Percentiles rank a stretch among this genome's conserved stretches.
These are phyloP conservation scores for Cephus pulcher DNA, from an alignment of 2,888 invertebrate species.

Conservation along the genomic window DNA sequence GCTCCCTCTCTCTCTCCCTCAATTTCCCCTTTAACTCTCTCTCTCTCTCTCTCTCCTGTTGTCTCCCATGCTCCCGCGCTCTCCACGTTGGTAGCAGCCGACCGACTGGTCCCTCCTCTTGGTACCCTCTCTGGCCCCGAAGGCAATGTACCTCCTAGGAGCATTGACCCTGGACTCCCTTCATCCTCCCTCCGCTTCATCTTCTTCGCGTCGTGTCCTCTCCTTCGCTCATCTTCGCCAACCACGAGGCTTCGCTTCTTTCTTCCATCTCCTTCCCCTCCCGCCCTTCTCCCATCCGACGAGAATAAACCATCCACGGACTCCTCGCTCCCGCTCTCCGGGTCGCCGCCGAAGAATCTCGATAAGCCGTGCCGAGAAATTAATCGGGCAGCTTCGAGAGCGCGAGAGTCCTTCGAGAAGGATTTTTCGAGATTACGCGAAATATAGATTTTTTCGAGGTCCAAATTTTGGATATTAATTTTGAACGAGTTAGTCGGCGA, in stretches of 20 bases:
- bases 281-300: slow-evolving; percentile 39
- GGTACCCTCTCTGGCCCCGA: slow-evolving; percentile 41
- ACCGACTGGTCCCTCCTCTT: slow-evolving; percentile 26
- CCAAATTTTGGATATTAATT: too few species aligned
- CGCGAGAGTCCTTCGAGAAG: neutral
- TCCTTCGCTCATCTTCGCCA: slow-evolving; percentile 31
- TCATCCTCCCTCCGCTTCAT: slow-evolving; percentile 11
- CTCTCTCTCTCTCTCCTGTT: slow-evolving; percentile 19
- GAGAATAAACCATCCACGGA: slow-evolving; percentile 51
- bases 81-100: slow-evolving; percentile 23
- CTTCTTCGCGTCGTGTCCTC: slow-evolving; percentile 1
- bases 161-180: slow-evolving; percentile 55
- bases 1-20: slow-evolving; percentile 22
- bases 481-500: too few species aligned
- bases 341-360: slow-evolving; percentile 49
- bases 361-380: slow-evolving; percentile 56
- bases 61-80: slow-evolving; percentile 14
- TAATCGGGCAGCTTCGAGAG: slow-evolving; percentile 44
- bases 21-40: slow-evolving; percentile 6
- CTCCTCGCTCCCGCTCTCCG: slow-evolving; percentile 34
- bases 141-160: slow-evolving; percentile 62
- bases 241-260: slow-evolving; percentile 26
- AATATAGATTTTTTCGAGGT: too few species aligned
- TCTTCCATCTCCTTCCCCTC: slow-evolving; percentile 18
- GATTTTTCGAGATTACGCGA: too few species aligned